Evolutionary conservation across 2,797 vertebrate species (phyloP).

Genomic region (Coranthus polyacanthus): DNA sequence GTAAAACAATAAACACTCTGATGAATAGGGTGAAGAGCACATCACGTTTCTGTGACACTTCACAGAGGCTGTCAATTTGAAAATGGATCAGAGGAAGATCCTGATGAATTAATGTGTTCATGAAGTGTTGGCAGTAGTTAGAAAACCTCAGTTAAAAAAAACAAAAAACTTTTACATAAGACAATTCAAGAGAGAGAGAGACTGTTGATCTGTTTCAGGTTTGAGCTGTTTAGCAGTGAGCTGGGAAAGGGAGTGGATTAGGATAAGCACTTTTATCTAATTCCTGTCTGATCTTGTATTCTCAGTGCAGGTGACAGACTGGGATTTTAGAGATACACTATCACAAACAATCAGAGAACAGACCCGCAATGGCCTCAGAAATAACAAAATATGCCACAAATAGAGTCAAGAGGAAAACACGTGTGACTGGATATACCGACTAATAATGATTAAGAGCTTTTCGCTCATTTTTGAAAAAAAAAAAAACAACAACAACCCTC

Average conservation of each 20-base stretch:
- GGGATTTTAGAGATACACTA: conserved; percentile 5
- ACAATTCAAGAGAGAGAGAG: background rate
- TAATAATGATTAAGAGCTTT: conserved; percentile 13
- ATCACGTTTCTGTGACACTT: too few species aligned
- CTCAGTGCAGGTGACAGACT: conserved; percentile 9
- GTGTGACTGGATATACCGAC: background rate
- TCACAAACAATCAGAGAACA: conserved; percentile 19
- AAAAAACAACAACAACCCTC: conserved; percentile 7
- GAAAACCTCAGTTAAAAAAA: too few species aligned
- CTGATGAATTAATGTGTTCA: too few species aligned
- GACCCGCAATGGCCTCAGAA: background rate
- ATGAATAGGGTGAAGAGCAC: background rate
- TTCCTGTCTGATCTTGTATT: conserved; percentile 38
- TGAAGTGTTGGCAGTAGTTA: too few species aligned
- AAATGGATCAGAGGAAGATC: background rate
- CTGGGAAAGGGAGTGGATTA: conserved; percentile 16
- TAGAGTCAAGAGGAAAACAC: conserved; percentile 7
- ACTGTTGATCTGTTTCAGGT: background rate
- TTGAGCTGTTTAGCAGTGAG: conserved; percentile 13
- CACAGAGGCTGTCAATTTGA: background rate
- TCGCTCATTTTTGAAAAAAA: background rate
- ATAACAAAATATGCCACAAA: conserved; percentile 1
- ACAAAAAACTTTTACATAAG: background rate
- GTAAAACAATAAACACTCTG: background rate
- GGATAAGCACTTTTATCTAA: conserved; percentile 18